Evolutionary conservation across 2,113 vertebrate species (phyloP).

Genomic region (Microcebus lehilahytsara): DNA sequence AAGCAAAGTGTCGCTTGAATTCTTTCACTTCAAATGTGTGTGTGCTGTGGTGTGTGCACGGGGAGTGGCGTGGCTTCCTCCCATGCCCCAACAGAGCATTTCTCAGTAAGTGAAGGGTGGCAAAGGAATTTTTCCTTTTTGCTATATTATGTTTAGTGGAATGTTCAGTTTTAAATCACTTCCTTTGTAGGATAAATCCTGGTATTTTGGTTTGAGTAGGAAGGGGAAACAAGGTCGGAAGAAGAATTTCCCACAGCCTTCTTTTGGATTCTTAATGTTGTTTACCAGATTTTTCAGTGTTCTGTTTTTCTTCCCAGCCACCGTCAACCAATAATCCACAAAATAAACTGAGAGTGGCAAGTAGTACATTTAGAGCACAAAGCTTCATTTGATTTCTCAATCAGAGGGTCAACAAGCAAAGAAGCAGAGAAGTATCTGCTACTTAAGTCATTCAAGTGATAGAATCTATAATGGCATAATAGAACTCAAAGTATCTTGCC

Average conservation of each 20-base stretch:
- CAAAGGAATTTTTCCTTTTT: neutral
- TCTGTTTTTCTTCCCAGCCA: neutral
- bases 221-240: neutral
- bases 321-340: neutral
- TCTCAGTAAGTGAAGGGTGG: neutral
- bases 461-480: neutral
- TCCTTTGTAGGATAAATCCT: neutral
- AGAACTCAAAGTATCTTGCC: neutral
- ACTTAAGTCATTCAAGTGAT: neutral
- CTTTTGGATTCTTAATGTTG: neutral
- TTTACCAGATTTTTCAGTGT: neutral
- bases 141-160: neutral
- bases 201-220: slow-evolving; percentile 3
- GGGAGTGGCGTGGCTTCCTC: neutral
- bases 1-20: neutral
- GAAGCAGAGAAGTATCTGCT: neutral
- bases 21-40: neutral
- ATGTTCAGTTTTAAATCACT: slow-evolving; percentile 15
- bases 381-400: neutral
- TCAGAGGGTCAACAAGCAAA: neutral
- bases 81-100: neutral
- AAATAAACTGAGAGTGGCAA: neutral
- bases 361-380: neutral
- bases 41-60: neutral
- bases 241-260: neutral